Percentiles rank a stretch among this genome's conserved stretches.
Evolutionary conservation across 2,888 invertebrate genomes (phyloP).

Genomic region (Machimus rusticus): DNA sequence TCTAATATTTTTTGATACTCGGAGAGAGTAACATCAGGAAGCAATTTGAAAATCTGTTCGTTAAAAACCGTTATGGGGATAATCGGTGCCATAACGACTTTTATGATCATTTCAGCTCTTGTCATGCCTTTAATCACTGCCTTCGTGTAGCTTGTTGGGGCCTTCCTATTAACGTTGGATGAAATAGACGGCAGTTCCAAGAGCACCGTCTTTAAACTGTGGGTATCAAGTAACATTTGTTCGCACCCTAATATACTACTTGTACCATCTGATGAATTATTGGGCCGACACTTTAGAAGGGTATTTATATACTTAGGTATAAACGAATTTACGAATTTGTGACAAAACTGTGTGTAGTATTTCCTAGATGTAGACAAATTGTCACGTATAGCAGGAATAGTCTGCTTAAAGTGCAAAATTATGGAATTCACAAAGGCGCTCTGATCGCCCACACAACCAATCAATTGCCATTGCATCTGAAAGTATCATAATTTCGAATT

Average conservation of each 20-base stretch:
- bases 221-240: constrained; percentile 90
- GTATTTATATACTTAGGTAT: constrained; percentile 93
- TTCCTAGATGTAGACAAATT: constrained; percentile 90
- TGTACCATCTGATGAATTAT: constrained; percentile 29
- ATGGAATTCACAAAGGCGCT: constrained; percentile 93
- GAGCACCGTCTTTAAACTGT: constrained; percentile 91
- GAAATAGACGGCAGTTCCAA: constrained; percentile 94
- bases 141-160: constrained; percentile 86
- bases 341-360: constrained; percentile 98
- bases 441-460: constrained; percentile 96
- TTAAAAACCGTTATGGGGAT: constrained; percentile 83
- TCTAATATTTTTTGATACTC: constrained; percentile 96
- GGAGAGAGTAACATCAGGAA: constrained; percentile 86
- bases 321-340: constrained; percentile 93
- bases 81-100: constrained; percentile 94
- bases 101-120: constrained; percentile 98
- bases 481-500: constrained; percentile 30
- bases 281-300: constrained; percentile 82
- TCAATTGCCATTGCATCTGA: constrained; percentile 87
- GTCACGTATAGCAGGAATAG: constrained; percentile 88
- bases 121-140: constrained; percentile 85
- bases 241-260: constrained; percentile 81
- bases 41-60: constrained; percentile 85
- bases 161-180: constrained; percentile 85
- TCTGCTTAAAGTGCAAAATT: constrained; percentile 82